Evolutionary conservation across 2,888 invertebrate species (phyloP).

Genomic region (Calliopum simillimum): DNA sequence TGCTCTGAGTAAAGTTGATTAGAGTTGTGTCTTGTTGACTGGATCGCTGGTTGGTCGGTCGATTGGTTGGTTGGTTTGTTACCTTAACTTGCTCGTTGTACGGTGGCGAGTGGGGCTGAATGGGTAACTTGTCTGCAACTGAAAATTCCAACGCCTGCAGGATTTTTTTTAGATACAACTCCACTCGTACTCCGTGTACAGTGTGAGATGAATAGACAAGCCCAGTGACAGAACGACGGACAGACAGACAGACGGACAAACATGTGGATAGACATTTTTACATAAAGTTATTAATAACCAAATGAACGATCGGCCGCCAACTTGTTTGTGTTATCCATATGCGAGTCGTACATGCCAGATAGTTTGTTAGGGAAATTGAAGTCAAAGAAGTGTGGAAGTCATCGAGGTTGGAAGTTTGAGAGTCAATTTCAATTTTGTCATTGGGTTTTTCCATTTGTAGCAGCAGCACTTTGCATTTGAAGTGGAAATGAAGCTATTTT

Average conservation of each 20-base stretch:
- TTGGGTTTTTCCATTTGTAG: neutral
- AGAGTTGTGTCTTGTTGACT: constrained; percentile 15
- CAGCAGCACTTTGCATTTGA: neutral
- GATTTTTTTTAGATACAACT: constrained; percentile 3
- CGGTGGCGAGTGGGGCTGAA: neutral
- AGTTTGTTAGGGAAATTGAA: neutral
- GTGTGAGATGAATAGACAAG: neutral
- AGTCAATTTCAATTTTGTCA: no score
- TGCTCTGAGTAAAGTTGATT: constrained; percentile 16
- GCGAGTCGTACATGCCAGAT: neutral
- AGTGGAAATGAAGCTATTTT: constrained; percentile 16
- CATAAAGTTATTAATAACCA: neutral
- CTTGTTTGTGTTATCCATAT: no score
- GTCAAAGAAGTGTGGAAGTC: neutral
- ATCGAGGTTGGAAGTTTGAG: neutral
- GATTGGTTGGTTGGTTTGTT: neutral
- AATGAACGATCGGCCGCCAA: no score
- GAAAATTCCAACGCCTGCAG: constrained; percentile 28
- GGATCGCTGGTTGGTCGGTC: constrained; percentile 8
- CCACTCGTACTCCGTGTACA: neutral
- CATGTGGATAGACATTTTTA: neutral
- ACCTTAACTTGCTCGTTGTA: constrained; percentile 4
- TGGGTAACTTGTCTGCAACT: constrained; percentile 13
- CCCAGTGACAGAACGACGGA: neutral
- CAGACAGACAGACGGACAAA: neutral